phyloP scores from a whole-genome alignment of 37 sponge, comb jelly and placozoan species.

The Halisarca cf. caerulea region DNA sequence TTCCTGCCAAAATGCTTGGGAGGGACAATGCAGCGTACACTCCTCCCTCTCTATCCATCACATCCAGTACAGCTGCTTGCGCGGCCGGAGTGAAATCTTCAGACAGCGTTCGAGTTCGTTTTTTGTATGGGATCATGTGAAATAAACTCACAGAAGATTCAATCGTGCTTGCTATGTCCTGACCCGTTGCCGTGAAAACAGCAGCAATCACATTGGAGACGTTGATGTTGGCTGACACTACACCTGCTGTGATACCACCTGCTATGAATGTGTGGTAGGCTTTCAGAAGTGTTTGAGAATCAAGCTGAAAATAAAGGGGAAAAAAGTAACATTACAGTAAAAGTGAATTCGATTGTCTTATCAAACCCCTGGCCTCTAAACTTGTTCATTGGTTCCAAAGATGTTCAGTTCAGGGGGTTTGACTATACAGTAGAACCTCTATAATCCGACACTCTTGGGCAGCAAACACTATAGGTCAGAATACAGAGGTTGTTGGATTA shows the following conservation, averaged over 20 bases:
- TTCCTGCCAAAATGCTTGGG: slow-evolving; percentile 61
- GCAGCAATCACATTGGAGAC: slow-evolving; percentile 51
- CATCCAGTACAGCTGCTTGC: background rate
- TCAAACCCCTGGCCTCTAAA: too few relatives aligned
- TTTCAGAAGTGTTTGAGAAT: slow-evolving; percentile 26
- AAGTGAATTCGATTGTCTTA: too few relatives aligned
- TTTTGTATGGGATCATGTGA: slow-evolving; percentile 17
- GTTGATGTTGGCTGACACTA: slow-evolving; percentile 43
- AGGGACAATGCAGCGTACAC: slow-evolving; percentile 55
- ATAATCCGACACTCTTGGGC: too few relatives aligned
- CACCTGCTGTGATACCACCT: background rate
- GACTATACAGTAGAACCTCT: too few relatives aligned
- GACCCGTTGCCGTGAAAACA: slow-evolving; percentile 80
- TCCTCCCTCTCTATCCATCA: slow-evolving; percentile 46
- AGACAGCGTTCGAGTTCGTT: background rate
- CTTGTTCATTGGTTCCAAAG: too few relatives aligned
- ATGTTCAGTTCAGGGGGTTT: too few relatives aligned
- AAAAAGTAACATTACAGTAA: background rate
- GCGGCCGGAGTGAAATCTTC: background rate
- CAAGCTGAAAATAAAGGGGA: slow-evolving; percentile 27
- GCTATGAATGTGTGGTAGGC: background rate
- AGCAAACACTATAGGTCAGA: too few relatives aligned
- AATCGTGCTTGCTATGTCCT: slow-evolving; percentile 58
- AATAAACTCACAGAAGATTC: slow-evolving; percentile 49
- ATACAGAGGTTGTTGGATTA: too few relatives aligned